A percentile compares a stretch with the other conserved stretches of the same genome.
Conservation (phyloP, 2,797 vertebrate genomes). For the Bradypodion pumilum region DNA sequence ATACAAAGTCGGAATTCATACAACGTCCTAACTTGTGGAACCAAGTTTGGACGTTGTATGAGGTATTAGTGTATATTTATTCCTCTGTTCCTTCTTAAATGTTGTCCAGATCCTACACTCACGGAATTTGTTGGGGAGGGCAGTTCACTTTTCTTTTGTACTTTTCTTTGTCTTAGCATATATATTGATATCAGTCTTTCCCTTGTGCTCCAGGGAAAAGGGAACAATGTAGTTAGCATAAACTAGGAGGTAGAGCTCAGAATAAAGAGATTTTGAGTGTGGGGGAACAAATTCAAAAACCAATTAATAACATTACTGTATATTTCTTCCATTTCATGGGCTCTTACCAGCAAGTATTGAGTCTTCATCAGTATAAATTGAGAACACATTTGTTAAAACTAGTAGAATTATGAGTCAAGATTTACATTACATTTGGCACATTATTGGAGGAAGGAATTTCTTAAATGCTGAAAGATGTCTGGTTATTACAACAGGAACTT, state of each 20-base stretch:
- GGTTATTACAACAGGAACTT: no score
- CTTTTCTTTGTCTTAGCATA: neutral
- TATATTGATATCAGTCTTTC: neutral
- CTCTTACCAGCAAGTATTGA: constrained; percentile 22
- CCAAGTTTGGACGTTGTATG: no score
- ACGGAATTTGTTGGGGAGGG: neutral
- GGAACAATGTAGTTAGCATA: neutral
- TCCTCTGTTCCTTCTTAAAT: neutral
- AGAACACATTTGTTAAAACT: neutral
- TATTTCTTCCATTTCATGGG: constrained; percentile 20
- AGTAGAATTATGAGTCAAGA: neutral
- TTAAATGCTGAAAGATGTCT: no score
- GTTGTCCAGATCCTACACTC: neutral
- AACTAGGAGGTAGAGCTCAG: neutral
- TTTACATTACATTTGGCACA: no score
- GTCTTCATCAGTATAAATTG: neutral
- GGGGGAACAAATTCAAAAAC: neutral
- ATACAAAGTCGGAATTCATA: no score
- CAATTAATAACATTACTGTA: constrained; percentile 27
- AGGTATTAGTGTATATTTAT: no score
- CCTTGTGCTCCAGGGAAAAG: neutral
- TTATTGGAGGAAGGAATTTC: no score
- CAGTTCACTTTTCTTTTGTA: no score
- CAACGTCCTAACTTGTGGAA: no score
- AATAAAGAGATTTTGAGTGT: neutral